phyloP scores from a whole-genome alignment of 2,888 invertebrate genomes.

The Smittia aterrima region DNA sequence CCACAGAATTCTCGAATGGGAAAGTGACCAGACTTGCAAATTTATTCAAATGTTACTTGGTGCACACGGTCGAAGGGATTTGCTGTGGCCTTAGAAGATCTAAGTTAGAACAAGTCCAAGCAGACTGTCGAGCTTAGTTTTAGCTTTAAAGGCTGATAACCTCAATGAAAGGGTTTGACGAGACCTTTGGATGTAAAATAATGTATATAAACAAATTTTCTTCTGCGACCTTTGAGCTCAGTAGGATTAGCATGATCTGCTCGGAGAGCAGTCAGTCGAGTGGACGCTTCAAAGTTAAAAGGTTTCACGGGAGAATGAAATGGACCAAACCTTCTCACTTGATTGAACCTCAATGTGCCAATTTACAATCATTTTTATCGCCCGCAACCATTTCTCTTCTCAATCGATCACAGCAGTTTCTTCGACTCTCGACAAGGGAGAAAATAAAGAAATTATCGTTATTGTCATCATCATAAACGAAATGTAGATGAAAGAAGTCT shows the following conservation, averaged over 20 bases:
- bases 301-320: background rate
- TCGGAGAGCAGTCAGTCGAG: too few species aligned
- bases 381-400: background rate
- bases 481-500: slow-evolving; percentile 16
- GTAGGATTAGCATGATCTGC: too few species aligned
- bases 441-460: slow-evolving; percentile 11
- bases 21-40: slow-evolving; percentile 30
- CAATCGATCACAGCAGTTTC: background rate
- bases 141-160: too few species aligned
- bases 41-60: slow-evolving; percentile 14
- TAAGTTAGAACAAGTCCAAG: too few species aligned
- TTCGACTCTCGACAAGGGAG: background rate
- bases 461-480: slow-evolving; percentile 25
- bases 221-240: too few species aligned
- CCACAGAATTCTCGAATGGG: background rate
- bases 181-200: too few species aligned
- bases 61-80: background rate
- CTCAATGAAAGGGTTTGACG: too few species aligned
- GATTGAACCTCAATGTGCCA: slow-evolving; percentile 2
- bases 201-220: too few species aligned
- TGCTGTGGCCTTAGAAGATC: too few species aligned
- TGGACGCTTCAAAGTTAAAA: too few species aligned
- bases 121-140: too few species aligned
- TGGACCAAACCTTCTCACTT: background rate
- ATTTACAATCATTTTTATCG: background rate